Evolutionary conservation across 2,113 vertebrate species (phyloP).

Genomic region (Thamnaconus septentrionalis): DNA sequence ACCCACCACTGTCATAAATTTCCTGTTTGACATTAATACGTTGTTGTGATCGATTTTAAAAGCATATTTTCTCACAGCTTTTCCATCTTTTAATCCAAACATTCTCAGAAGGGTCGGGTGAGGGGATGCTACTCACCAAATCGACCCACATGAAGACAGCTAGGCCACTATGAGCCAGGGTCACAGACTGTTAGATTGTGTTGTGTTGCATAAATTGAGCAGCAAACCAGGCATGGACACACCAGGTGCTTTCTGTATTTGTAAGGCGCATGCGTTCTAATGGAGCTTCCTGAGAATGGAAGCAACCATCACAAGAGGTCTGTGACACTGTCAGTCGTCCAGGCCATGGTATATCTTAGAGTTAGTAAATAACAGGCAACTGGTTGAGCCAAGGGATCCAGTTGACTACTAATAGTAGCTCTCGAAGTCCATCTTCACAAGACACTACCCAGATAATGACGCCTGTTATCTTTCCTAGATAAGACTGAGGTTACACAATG

Average conservation of each 20-base stretch:
- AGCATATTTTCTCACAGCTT: background rate
- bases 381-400: too few relatives aligned
- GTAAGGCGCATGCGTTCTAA: constrained; percentile 22
- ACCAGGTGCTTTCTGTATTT: constrained; percentile 45
- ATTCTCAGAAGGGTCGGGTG: too few relatives aligned
- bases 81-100: too few relatives aligned
- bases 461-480: constrained; percentile 10
- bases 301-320: too few relatives aligned
- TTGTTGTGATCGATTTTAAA: background rate
- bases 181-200: constrained; percentile 29
- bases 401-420: too few relatives aligned
- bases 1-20: background rate
- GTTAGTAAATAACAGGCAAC: too few relatives aligned
- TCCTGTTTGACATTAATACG: background rate
- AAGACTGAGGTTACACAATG: background rate
- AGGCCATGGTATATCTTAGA: too few relatives aligned
- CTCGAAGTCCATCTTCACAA: constrained; percentile 4
- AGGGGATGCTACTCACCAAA: too few relatives aligned
- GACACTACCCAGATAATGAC: constrained; percentile 7
- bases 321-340: too few relatives aligned
- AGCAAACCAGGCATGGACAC: constrained; percentile 21
- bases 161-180: constrained; percentile 6
- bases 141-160: too few relatives aligned
- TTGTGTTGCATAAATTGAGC: constrained; percentile 21
- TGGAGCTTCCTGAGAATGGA: constrained; percentile 15